These are phyloP conservation scores for Camptogramma bilineatum DNA, from an alignment of 2,888 invertebrate genomes.

Conservation along the genomic window DNA sequence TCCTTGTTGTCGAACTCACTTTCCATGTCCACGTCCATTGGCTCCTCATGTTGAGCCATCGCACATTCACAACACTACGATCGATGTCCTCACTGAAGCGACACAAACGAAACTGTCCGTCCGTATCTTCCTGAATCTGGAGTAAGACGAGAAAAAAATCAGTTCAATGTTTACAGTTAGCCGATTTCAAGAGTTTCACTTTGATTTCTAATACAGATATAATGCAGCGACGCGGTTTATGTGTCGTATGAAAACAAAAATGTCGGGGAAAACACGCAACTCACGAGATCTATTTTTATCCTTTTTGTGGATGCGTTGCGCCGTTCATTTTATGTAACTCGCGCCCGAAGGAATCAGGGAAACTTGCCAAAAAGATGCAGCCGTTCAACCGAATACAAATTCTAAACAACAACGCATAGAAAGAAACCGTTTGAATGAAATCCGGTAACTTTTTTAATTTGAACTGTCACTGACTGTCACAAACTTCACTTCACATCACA, in stretches of 20 bases:
- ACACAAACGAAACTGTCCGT: slow-evolving; percentile 36
- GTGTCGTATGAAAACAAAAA: slow-evolving; percentile 82
- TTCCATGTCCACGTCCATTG: slow-evolving; percentile 75
- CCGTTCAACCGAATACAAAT: slow-evolving; percentile 41
- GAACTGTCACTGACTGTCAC: slow-evolving; percentile 20
- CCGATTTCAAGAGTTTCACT: slow-evolving; percentile 75
- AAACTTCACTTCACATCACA: background rate
- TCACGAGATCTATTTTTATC: slow-evolving; percentile 81
- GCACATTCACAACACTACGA: slow-evolving; percentile 41
- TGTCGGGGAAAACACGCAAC: slow-evolving; percentile 75
- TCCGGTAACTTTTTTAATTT: slow-evolving; percentile 68
- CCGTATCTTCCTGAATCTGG: slow-evolving; percentile 53
- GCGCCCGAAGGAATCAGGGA: slow-evolving; percentile 73
- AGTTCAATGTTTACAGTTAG: slow-evolving; percentile 75
- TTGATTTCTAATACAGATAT: slow-evolving; percentile 74
- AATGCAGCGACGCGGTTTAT: slow-evolving; percentile 69
- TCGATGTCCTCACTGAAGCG: slow-evolving; percentile 29
- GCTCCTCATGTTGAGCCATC: slow-evolving; percentile 74
- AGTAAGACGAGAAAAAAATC: slow-evolving; percentile 61
- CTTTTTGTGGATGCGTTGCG: slow-evolving; percentile 71
- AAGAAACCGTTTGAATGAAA: slow-evolving; percentile 77
- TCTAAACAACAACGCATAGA: slow-evolving; percentile 33
- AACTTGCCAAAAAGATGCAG: slow-evolving; percentile 77
- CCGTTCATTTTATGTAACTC: slow-evolving; percentile 77
- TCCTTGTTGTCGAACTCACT: slow-evolving; percentile 80